Base-by-base conservation (phyloP, 2,113 vertebrate species). In the Heterotilapia buettikoferi region DNA sequence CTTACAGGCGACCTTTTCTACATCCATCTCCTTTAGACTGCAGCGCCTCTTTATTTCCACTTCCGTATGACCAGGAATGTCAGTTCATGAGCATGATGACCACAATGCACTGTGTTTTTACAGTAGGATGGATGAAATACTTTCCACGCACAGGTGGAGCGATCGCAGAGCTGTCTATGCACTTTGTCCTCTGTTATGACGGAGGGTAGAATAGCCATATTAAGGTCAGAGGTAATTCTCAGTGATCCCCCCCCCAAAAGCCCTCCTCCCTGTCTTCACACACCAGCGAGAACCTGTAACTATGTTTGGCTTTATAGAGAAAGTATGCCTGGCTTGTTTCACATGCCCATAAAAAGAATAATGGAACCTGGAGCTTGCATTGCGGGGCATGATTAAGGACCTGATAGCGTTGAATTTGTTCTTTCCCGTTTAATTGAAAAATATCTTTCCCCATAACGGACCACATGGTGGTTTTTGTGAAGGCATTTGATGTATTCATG, bases 121-220 rank as follows among this genome's bases (percentile, higher is more conserved):
- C 91, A 92, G 90, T 76, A 90, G 86, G 78, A 88, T 84, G 86
- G 88, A 92, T 91, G 88, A 94, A 92, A 88, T 85, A 90, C 92
- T 91, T 93, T 94, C 93, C 93, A 91, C 93, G 84, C 82, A 91
- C 89, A 92, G 93, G 93, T 88, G 94, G 93, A 95, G 90, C 59
- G 56, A 87, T 91, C 87, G 79, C 92, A 94, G 94, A 95, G 96
- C 95, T 93, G 93, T 96, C 95, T 96, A 93, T 98, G 97, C 97
- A 97, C 96, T 92, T 96, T 97, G 96, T 95, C 95, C 95, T 96
- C 96, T 96, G 95, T n/a, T 9, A 84, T 91, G 91, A 86, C 96
- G 94, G 96, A 96, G 95, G 86, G 91, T 94, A 92, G 92, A 96
- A 97, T 95, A 97, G 97, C 96, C 96, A 97, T 97, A 96, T 96